A percentile compares a stretch with the other conserved stretches of the same genome.
Conservation (phyloP, 1,140 invertebrate species). For the Neomicropteryx cornuta region DNA sequence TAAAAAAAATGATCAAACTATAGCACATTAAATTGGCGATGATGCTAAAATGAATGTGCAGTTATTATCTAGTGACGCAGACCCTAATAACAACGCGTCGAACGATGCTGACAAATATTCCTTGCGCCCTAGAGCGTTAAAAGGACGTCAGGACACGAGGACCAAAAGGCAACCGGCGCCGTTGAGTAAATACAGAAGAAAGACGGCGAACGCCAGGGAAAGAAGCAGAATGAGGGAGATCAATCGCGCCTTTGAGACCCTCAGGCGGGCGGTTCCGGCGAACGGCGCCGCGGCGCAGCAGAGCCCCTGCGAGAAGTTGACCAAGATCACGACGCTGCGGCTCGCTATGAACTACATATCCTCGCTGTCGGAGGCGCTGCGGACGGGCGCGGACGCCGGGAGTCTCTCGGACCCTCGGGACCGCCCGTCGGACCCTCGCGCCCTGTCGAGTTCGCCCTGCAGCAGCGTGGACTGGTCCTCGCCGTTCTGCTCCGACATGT, state of each 20-base stretch:
- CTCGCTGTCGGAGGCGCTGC: constrained; percentile 38
- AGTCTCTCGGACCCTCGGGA: too few relatives aligned
- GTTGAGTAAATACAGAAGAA: constrained; percentile 78
- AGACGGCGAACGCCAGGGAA: constrained; percentile 82
- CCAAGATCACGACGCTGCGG: constrained; percentile 80
- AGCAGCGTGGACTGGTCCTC: constrained; percentile 30
- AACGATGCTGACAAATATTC: constrained; percentile 38
- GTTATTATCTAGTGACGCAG: too few relatives aligned
- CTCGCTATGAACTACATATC: constrained; percentile 82
- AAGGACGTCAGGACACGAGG: constrained; percentile 21
- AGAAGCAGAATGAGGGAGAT: constrained; percentile 79
- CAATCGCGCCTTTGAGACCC: constrained; percentile 73
- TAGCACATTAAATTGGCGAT: too few relatives aligned
- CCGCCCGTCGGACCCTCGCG: constrained; percentile 17
- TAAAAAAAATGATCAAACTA: too few relatives aligned
- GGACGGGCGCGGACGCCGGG: too few relatives aligned
- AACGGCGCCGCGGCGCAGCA: constrained; percentile 33
- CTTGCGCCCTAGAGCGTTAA: constrained; percentile 31
- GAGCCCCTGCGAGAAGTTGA: constrained; percentile 61
- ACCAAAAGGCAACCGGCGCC: constrained; percentile 49
- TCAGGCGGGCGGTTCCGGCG: constrained; percentile 63
- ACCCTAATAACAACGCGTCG: too few relatives aligned
- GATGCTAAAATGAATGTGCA: too few relatives aligned
- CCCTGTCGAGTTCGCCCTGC: constrained; percentile 6
- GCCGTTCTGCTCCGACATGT: constrained; percentile 30